Percentiles rank a stretch among this genome's conserved stretches.
phyloP scores from a whole-genome alignment of 2,797 vertebrate species.

The Channa striata region DNA sequence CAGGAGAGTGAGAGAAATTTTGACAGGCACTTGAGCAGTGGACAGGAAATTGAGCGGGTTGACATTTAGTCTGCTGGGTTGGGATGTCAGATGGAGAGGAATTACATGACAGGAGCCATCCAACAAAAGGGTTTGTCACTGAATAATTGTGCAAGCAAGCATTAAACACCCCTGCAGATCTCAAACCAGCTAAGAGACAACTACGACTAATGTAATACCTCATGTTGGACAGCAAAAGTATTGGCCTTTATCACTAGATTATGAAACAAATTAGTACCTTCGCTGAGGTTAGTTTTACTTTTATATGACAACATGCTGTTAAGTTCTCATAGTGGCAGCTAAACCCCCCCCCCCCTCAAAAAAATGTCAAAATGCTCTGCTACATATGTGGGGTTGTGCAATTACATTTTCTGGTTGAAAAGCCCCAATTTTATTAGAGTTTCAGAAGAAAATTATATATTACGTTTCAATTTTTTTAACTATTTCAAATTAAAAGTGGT shows the following conservation, averaged over 20 bases:
- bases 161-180: constrained; percentile 7
- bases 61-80: constrained; percentile 39
- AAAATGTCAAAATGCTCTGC: neutral
- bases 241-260: neutral
- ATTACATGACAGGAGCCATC: constrained; percentile 23
- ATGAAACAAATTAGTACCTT: neutral
- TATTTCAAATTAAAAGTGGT: neutral
- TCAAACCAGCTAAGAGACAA: neutral
- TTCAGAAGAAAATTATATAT: neutral
- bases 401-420: neutral
- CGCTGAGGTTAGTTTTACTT: neutral
- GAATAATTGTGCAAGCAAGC: constrained; percentile 16
- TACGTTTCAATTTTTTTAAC: neutral
- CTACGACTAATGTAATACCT: neutral
- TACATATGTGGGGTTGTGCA: no score
- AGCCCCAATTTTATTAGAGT: neutral
- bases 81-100: constrained; percentile 15
- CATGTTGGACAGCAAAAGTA: neutral
- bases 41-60: constrained; percentile 49
- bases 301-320: neutral
- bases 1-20: neutral
- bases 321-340: neutral
- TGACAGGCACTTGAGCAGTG: constrained; percentile 25
- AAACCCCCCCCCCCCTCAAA: no score
- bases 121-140: constrained; percentile 34